phyloP scores from a whole-genome alignment of 2,888 invertebrate genomes.

The Schizotus pectinicornis region DNA sequence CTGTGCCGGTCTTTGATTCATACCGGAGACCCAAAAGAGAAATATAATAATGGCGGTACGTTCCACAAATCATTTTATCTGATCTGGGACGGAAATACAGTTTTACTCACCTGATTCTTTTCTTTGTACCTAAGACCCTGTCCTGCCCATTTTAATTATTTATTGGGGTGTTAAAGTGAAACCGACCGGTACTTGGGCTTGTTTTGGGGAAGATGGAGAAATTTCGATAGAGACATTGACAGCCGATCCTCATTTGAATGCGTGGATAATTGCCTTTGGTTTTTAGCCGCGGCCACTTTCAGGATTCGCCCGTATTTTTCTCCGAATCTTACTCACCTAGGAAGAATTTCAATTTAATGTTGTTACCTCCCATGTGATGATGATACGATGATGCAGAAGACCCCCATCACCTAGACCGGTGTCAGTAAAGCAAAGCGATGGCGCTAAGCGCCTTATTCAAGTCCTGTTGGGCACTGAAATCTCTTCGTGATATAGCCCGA shows the following conservation, averaged over 20 bases:
- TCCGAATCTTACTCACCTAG: too few relatives aligned
- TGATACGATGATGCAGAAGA: too few relatives aligned
- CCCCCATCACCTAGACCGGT: background rate
- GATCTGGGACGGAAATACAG: constrained; percentile 25
- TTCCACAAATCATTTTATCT: constrained; percentile 37
- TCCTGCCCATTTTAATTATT: constrained; percentile 13
- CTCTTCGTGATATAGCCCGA: constrained; percentile 17
- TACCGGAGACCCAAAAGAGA: constrained; percentile 17
- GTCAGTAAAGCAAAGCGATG: background rate
- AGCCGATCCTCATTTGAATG: too few relatives aligned
- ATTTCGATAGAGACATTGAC: too few relatives aligned
- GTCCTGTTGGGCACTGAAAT: constrained; percentile 17
- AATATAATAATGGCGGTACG: constrained; percentile 17
- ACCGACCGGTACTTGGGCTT: too few relatives aligned
- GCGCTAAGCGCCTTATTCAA: background rate
- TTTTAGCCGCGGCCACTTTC: too few relatives aligned
- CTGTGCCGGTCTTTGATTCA: constrained; percentile 17
- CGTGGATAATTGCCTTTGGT: too few relatives aligned
- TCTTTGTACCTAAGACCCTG: constrained; percentile 5
- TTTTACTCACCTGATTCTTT: constrained; percentile 17
- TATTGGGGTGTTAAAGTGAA: constrained; percentile 4
- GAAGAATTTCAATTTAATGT: too few relatives aligned
- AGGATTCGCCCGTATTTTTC: too few relatives aligned
- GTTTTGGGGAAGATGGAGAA: too few relatives aligned
- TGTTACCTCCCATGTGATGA: too few relatives aligned